A percentile compares a stretch with the other conserved stretches of the same genome.
phyloP scores from a whole-genome alignment of 2,888 invertebrate species.

The Tachina grossa region DNA sequence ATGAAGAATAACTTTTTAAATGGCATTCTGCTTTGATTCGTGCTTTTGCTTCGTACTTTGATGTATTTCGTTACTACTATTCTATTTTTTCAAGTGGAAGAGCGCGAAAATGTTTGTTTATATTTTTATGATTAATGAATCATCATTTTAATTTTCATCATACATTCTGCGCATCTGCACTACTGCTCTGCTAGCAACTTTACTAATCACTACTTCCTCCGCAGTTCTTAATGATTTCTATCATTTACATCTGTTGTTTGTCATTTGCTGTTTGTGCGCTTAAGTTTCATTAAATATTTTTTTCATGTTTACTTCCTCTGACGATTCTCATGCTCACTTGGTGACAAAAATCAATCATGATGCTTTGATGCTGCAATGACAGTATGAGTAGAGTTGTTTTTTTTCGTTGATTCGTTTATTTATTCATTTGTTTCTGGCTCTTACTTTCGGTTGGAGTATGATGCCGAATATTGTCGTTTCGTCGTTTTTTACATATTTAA shows the following conservation, averaged over 20 bases:
- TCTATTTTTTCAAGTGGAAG: background rate
- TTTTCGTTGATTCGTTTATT: constrained; percentile 18
- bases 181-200: constrained; percentile 6
- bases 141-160: constrained; percentile 52
- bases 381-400: too few species aligned
- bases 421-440: constrained; percentile 22
- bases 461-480: constrained; percentile 16
- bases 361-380: constrained; percentile 59
- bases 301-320: constrained; percentile 2
- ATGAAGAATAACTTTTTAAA: background rate
- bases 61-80: background rate
- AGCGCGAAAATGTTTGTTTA: constrained; percentile 36
- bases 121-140: constrained; percentile 67
- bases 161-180: constrained; percentile 45
- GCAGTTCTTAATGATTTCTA: constrained; percentile 55
- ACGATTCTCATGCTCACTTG: constrained; percentile 35
- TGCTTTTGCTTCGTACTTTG: background rate
- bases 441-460: background rate
- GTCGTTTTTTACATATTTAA: constrained; percentile 4
- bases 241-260: constrained; percentile 68
- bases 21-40: background rate
- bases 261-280: constrained; percentile 55
- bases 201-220: background rate
- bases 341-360: constrained; percentile 70
- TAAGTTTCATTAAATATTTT: constrained; percentile 56